Evolutionary conservation across 2,797 vertebrate species (phyloP).

Genomic region (Periparus ater): DNA sequence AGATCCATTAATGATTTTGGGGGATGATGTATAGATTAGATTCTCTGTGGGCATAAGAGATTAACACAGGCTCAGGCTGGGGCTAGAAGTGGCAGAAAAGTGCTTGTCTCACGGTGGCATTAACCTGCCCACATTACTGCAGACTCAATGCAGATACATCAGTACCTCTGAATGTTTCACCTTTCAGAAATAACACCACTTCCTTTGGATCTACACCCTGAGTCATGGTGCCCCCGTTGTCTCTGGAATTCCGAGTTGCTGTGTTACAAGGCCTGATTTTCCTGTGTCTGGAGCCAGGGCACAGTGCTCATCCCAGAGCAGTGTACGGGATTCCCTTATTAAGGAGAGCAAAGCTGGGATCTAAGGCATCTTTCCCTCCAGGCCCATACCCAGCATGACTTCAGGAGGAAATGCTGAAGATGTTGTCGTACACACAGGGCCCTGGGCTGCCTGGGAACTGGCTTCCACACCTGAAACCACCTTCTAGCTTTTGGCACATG

Average conservation of each 20-base stretch:
- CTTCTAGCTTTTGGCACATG: not conserved
- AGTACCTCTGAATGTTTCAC: not conserved
- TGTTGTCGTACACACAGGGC: not conserved
- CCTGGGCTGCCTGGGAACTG: not conserved
- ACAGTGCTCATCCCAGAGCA: not conserved
- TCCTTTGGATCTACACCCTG: not conserved
- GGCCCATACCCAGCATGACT: not conserved
- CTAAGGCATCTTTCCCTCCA: not conserved
- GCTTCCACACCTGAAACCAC: not conserved
- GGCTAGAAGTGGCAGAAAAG: not conserved
- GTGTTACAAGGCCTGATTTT: not conserved
- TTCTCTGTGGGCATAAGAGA: not conserved
- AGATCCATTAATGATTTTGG: not conserved
- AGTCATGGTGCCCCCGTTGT: fast-evolving
- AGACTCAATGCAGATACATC: not conserved
- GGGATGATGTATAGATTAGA: not conserved
- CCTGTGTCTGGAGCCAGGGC: not conserved
- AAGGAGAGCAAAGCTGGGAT: not conserved
- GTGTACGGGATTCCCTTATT: not conserved
- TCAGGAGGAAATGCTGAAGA: not conserved
- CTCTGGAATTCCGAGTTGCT: fast-evolving
- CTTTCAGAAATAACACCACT: not conserved
- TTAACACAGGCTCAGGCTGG: not conserved
- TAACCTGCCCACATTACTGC: not conserved
- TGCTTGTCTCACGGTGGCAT: fast-evolving